Evolutionary conservation across 2,888 invertebrate genomes (phyloP), one percentile per base, ranked within the genome.

Genomic region (Trachelus stipa): DNA sequence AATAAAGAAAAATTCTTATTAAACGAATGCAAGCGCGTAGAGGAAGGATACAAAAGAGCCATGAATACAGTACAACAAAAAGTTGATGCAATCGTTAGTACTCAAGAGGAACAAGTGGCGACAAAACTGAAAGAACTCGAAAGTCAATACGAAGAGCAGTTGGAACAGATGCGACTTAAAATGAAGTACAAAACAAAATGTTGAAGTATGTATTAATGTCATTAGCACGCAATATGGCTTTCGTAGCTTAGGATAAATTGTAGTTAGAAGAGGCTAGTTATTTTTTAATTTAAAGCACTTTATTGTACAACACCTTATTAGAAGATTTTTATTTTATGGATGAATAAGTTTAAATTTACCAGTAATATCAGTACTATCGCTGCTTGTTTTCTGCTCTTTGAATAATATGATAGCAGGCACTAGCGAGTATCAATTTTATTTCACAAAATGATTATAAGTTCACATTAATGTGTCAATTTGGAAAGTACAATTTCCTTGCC

Each of bases 1-100:
- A 94, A 95, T 82, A 95, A 94, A 84, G 95, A 95, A 80, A 93
- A 93, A 35, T 94, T 95, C 86, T 93, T 94, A 82, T 92, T 92
- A 83, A 93, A 92, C 79, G 95, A 95, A 88, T 93, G 94, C 87
- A 93, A 94, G 81, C 92, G 95, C 69, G 93, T 95, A 84, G 94
- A 95, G 85, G 92, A 93, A 69, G 94, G 94, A 81, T 95, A 95
- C 86, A 91, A 93, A 82, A 93, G 92, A 86, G 93, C 93, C 86
- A 92, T 94, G 83, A 87, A 92, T 68, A 93, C 93, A 85, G 89
- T 93, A 83, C 93, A 94, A 88, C 92, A 92, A 75, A 93, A 93
- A 82, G 88, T 93, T 71, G 92, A 93, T 82, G 91, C 92, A 82
- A 91, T 92, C 69, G 91, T 93, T 40, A 92, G 90, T 86, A 89